phyloP scores from a whole-genome alignment of 2,888 invertebrate genomes.

The Plebejus melissa region DNA sequence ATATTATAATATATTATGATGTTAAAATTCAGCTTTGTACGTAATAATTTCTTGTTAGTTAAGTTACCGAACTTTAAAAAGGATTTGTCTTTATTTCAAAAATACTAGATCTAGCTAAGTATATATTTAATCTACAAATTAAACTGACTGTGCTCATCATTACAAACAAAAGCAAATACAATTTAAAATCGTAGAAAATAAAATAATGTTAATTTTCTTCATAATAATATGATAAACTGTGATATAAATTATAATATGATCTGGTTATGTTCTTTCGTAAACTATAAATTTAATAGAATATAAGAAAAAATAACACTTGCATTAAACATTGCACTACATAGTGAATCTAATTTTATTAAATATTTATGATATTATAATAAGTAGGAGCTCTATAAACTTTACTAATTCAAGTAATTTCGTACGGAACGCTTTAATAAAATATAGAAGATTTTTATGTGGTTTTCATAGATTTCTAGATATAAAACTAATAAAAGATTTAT shows the following conservation, averaged over 20 bases:
- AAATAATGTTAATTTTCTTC: slow-evolving; percentile 38
- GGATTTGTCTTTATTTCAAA: neutral
- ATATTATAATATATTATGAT: neutral
- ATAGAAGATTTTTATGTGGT: neutral
- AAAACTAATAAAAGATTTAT: slow-evolving; percentile 8
- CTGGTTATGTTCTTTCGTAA: slow-evolving; percentile 41
- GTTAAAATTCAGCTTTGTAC: neutral
- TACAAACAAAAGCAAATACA: slow-evolving; percentile 32
- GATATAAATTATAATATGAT: slow-evolving; percentile 22
- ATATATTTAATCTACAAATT: neutral
- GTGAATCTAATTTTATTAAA: slow-evolving; percentile 33
- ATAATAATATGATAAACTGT: slow-evolving; percentile 14
- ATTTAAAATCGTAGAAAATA: slow-evolving; percentile 30
- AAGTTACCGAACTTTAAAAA: neutral
- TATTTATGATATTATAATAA: neutral
- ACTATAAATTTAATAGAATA: slow-evolving; percentile 49
- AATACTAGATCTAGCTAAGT: neutral
- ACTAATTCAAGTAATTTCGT: slow-evolving; percentile 10
- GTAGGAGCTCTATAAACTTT: slow-evolving; percentile 27
- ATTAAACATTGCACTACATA: slow-evolving; percentile 54
- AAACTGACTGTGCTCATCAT: slow-evolving; percentile 31
- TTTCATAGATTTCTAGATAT: neutral
- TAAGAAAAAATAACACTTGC: slow-evolving; percentile 55
- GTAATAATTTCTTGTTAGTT: neutral
- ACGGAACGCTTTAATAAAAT: neutral